Evolutionary conservation across 2,797 vertebrate genomes (phyloP), one percentile per base, ranked within the genome.

Genomic region (Nasua narica): DNA sequence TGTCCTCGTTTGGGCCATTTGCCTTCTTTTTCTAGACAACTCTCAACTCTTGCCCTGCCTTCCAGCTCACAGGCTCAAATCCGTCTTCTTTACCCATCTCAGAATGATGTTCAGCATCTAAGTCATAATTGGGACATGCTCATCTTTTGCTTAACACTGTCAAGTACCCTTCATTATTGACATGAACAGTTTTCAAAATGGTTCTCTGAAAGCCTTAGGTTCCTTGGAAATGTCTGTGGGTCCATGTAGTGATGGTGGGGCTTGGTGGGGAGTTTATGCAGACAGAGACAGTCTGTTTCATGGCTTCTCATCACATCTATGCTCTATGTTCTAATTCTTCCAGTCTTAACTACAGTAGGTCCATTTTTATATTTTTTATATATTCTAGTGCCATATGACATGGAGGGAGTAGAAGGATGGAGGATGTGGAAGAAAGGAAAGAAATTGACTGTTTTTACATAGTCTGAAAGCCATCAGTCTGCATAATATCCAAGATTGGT

Each of bases 61-160:
- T 90, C 48, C 87, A 50, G 12, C 3, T 65, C 35, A 32, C 5
- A 83, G 82, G 29, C 46, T 83, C 32, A 83, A 89, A 35, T 58
- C 2, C 1, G 32, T 60, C 32, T 13, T 86, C 43, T 48, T 19
- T 19, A 52, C 10, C 32, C 3, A 21, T 32, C n/a, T 90, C 23
- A 92, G n/a, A 32, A 67, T 35, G 46, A 79, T 85, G 48, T 23
- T 70, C 10, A 29, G 5, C 76, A 46, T 35, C 8, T 74, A 76
- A 81, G n/a, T 86, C 4, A 23, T 56, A 83, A 82, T 23, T 29
- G n/a, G 23, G 29, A 46, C 1, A 62, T 54, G 35, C 3, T 48
- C 15, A 16, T 83, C 25, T 86, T 96, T 94, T 97, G 67, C 16
- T 56, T 85, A 78, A 43, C 74, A 23, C 7, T 48, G 79, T 81